These are phyloP conservation scores for Alcis repandata DNA, from an alignment of 2,888 invertebrate species.

Conservation along the genomic window DNA sequence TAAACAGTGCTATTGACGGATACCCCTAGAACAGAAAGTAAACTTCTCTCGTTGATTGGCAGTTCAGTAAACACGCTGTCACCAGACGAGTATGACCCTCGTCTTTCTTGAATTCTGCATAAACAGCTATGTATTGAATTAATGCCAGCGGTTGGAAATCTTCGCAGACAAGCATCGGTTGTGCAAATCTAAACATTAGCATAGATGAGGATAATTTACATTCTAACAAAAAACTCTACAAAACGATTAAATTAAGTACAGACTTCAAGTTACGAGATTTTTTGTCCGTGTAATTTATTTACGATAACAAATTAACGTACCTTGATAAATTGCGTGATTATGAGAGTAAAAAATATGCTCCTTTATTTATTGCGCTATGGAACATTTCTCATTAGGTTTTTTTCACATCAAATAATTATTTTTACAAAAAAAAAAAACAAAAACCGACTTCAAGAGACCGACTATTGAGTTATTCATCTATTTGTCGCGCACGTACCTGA, in stretches of 20 bases:
- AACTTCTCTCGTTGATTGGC: constrained; percentile 48
- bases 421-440: too few relatives aligned
- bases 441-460: too few relatives aligned
- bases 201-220: constrained; percentile 22
- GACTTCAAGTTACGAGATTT: constrained; percentile 2
- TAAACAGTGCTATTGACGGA: constrained; percentile 37
- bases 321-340: constrained; percentile 30
- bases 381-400: neutral
- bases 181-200: constrained; percentile 29
- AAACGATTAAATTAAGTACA: constrained; percentile 18
- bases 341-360: constrained; percentile 28
- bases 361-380: constrained; percentile 14
- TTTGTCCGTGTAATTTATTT: constrained; percentile 20
- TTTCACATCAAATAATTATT: constrained; percentile 8
- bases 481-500: too few relatives aligned
- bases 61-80: constrained; percentile 36
- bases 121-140: constrained; percentile 47
- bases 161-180: constrained; percentile 25
- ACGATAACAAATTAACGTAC: constrained; percentile 31
- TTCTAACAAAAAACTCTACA: constrained; percentile 1
- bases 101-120: constrained; percentile 44
- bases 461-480: too few relatives aligned
- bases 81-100: constrained; percentile 29
- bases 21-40: constrained; percentile 16
- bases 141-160: constrained; percentile 43